Percentiles rank a stretch among this genome's conserved stretches.
Conservation (phyloP, 2,797 vertebrate genomes). For the Adelosebastes latens region DNA sequence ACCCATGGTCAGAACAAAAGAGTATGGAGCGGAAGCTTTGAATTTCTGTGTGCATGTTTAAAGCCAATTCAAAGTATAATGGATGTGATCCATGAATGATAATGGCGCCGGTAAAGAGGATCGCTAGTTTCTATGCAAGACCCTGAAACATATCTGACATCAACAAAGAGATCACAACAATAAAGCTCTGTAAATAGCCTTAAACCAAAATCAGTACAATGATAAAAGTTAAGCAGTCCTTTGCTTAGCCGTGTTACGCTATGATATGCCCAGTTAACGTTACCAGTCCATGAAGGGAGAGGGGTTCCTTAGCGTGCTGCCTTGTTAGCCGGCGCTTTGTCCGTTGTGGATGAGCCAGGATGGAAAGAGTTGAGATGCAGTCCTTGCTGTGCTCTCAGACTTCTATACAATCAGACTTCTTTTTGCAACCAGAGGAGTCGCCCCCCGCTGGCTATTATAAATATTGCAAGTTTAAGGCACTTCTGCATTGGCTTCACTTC, state of each 20-base stretch:
- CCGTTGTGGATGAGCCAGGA: no score
- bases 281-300: no score
- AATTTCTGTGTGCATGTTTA: neutral
- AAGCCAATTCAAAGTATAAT: neutral
- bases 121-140: neutral
- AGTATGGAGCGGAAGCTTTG: neutral
- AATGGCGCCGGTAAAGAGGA: neutral
- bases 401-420: no score
- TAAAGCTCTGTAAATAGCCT: neutral
- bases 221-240: neutral
- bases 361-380: no score
- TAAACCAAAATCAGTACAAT: neutral
- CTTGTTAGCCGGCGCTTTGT: accelerated
- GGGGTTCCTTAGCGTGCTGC: no score
- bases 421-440: no score
- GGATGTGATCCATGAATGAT: no score
- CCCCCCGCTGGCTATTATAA: accelerated
- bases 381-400: no score
- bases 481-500: no score
- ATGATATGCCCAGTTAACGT: neutral
- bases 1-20: no score
- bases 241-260: neutral
- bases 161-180: neutral
- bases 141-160: neutral
- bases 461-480: no score